Evolutionary conservation across 2,888 invertebrate genomes (phyloP), one percentile per base, ranked within the genome.

Genomic region (Temnothorax rugatulus): DNA sequence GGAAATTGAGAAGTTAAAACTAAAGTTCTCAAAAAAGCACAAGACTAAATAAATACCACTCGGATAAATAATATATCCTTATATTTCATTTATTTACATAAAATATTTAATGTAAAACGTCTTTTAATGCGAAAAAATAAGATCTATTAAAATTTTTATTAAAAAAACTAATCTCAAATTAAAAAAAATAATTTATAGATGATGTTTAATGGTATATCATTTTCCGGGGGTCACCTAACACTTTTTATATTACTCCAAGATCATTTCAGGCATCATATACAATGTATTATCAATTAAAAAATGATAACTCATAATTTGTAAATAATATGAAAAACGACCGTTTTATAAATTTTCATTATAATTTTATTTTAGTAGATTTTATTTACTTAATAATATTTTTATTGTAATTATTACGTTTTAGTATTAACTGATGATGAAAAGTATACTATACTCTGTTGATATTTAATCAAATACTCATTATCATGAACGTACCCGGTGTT

Each of bases 391-490:
- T 44, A n/a, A 15, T 73, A 54, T 54, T 71, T 71, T 74, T 25
- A 41, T 41, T 41, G 21, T 38, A 57, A 61, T 61, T 13, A 59
- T 61, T 74, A 1, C 8, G 44, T 74, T 74, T 63, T 25, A 38
- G 13, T n/a, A 34, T 25, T 41, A 41, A 7, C 11, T 59, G 4
- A 59, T 29, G 13, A 59, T 57, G 5, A 18, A 69, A 29, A 29
- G 34, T 1, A 13, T 52, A n/a, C 15, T 2, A 8, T 2, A 8
- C 11, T 71, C 4, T 71, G 34, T 71, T 71, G 34, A 71, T 71
- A 38, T 71, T 52, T 71, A 34, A 71, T 71, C 52, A 71, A 52
- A 52, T 71, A n/a, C 13, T 52, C n/a, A 29, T 69, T 50, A 69
- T 8, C 21, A 25, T 44, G 2, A 61, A 61, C 25, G 25, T 15